Evolutionary conservation across 2,888 invertebrate species (phyloP), one percentile per base, ranked within the genome.

Genomic region (Megastigmus dorsalis): DNA sequence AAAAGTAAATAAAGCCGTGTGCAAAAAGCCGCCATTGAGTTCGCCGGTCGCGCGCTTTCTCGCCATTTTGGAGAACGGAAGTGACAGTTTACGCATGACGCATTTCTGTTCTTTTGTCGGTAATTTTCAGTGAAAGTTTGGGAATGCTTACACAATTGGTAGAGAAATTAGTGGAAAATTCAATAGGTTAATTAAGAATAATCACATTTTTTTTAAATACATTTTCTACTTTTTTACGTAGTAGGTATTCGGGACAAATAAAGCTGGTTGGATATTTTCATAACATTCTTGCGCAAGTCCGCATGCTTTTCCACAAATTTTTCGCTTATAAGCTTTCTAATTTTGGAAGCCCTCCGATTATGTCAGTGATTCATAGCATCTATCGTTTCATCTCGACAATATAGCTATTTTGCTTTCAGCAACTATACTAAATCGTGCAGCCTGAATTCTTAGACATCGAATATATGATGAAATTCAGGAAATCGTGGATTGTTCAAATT

Each of bases 251-350:
- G n/a, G 50, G 48, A 38, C 41, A 36, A 62, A 28, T 43, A 26
- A n/a, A 60, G 10, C 5, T 10, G 26, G 33, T 1, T 15, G 3
- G 30, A n/a, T 54, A 33, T 54, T 33, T 54, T 55, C 41, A 28
- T 23, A 50, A 52, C 28, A 69, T 50, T 54, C 50, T 18, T 15
- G 43, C 41, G 10, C 23, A 13, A 41, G 36, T 43, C 10, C 65
- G n/a, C n/a, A 63, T 59, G 78, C 71, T 81, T 81, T 78, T n/a
- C n/a, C 75, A 41, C 59, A 57, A 72, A 60, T 78, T 78, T 80
- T 75, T 63, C 74, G 63, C 73, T 67, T 65, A 77, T 76, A 52
- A 62, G 33, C 70, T 62, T 74, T 76, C 79, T 82, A 80, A 82
- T 80, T 82, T 62, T 79, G 78, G 78, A 79, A 54, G 72, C 52